Conservation (phyloP, 1,140 invertebrate genomes). For the Formica selysi region DNA sequence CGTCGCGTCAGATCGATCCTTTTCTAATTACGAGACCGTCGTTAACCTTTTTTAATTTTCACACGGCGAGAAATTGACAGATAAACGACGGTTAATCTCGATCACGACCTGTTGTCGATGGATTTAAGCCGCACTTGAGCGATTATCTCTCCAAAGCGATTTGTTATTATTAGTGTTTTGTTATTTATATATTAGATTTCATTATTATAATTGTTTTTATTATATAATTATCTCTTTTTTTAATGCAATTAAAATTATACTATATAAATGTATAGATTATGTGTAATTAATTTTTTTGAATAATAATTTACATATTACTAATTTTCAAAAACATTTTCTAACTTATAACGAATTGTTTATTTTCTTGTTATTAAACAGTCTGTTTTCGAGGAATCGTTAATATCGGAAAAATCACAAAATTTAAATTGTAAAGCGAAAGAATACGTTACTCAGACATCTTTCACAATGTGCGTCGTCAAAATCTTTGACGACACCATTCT, state of each 20-base stretch:
- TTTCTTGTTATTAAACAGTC: neutral
- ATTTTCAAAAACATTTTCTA: neutral
- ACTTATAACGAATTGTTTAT: neutral
- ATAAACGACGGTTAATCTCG: neutral
- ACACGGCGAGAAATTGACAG: neutral
- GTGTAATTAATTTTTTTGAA: neutral
- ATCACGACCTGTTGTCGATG: constrained; percentile 1
- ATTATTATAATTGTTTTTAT: neutral
- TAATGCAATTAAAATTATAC: no score
- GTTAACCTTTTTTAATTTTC: constrained; percentile 42
- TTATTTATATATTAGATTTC: neutral
- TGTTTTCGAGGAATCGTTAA: neutral
- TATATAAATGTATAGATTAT: neutral
- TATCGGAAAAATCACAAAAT: neutral
- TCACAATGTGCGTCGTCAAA: neutral
- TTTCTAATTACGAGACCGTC: constrained; percentile 41
- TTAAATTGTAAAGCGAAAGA: neutral
- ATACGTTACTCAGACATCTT: no score
- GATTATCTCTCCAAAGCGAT: neutral
- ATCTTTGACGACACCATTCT: constrained; percentile 17
- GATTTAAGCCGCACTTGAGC: neutral
- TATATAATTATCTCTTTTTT: neutral
- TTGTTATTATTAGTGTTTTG: neutral
- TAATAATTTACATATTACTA: neutral
- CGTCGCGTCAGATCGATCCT: constrained; percentile 26